Evolutionary conservation across 2,888 invertebrate species (phyloP), one percentile per base, ranked within the genome.

Genomic region (Pristionchus entomophagus): DNA sequence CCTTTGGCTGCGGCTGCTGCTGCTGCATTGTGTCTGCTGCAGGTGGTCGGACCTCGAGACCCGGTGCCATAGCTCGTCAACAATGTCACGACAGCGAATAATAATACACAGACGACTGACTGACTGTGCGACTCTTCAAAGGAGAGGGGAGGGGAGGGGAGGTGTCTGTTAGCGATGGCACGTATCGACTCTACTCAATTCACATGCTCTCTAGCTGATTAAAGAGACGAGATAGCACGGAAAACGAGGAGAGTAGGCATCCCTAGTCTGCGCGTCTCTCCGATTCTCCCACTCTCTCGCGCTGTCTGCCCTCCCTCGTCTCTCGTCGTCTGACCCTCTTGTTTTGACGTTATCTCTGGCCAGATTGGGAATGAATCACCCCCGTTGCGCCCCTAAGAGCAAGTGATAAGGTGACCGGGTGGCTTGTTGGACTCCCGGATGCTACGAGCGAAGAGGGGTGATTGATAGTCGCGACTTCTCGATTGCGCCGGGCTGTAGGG

Each of bases 321-420:
- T 51, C 51, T 51, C 29, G 26, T 26, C 51, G 22, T 29, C 22
- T 41, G 41, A 19, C 51, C 26, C 78, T 78, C 78, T 32, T 78
- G 29, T 78, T 45, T 78, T 51, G 49, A 78, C 78, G 29, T 8
- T 14, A 0, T 51, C 78, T 3, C 45, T 51, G 14, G 56, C 29
- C 59, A 29, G 22, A 59, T 12, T 29, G 6, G 10, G 65, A 19
- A 14, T 35, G 29, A 65, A 14, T 65, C 17, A 29, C 6, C 59
- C 65, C 29, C 32, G 14, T 5, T 35, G 29, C 12, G n/a, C n/a
- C 73, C 78, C 78, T 51, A 26, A 45, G 49, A 32, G 78, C 29
- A 51, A 8, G 41, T 69, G 69, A 69, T 69, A 69, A 69, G 69
- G 17, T 69, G 69, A 45, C 14, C 45, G 14, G 69, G 69, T n/a